Conservation (phyloP, 2,888 invertebrate species). For the Zonitis immaculata region DNA sequence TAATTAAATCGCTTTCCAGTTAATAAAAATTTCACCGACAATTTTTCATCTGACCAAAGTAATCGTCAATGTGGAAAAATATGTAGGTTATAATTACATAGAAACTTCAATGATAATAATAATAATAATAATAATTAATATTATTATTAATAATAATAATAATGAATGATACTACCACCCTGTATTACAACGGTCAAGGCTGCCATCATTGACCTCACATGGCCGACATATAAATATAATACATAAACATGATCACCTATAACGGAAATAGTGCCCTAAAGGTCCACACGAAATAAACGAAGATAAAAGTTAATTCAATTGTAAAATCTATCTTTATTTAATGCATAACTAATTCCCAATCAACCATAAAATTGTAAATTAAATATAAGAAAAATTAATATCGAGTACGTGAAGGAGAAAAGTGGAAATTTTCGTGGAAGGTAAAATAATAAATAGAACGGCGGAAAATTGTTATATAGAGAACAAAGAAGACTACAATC, state of each 20-base stretch:
- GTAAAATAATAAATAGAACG: not conserved
- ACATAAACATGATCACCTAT: too few relatives aligned
- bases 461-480: not conserved
- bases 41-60: constrained; percentile 7
- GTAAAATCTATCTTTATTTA: constrained; percentile 4
- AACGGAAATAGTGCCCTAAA: constrained; percentile 24
- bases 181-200: constrained; percentile 20
- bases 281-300: constrained; percentile 7
- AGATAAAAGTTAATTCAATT: constrained; percentile 5
- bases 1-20: constrained; percentile 5
- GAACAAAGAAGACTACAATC: constrained; percentile 2
- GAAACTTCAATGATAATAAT: not conserved
- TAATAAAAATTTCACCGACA: constrained; percentile 11
- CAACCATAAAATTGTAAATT: too few relatives aligned
- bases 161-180: constrained; percentile 6
- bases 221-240: constrained; percentile 16
- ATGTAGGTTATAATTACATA: constrained; percentile 19
- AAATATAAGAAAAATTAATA: too few relatives aligned
- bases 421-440: not conserved
- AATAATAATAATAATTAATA: too few relatives aligned
- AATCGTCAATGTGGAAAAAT: not conserved
- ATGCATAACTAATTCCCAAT: too few relatives aligned
- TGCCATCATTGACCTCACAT: constrained; percentile 13
- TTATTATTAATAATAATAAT: too few relatives aligned
- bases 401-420: not conserved